A percentile compares a stretch with the other conserved stretches of the same genome.
phyloP scores from a whole-genome alignment of 2,888 invertebrate species.

The Sesia bembeciformis region DNA sequence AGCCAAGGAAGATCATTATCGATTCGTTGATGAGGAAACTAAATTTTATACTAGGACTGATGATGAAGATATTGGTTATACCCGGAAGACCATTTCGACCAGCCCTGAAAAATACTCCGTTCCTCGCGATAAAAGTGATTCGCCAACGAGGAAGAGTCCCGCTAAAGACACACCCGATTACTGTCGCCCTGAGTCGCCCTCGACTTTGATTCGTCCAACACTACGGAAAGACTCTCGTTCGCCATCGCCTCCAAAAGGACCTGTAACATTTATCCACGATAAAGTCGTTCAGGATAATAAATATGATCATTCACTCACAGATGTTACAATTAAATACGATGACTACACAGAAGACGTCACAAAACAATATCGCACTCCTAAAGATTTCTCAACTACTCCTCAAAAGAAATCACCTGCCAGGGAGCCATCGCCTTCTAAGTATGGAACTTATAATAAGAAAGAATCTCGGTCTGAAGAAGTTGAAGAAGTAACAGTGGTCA shows the following conservation, averaged over 20 bases:
- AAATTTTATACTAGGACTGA: conserved; percentile 40
- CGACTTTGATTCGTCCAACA: conserved; percentile 10
- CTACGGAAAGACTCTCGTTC: conserved; percentile 23
- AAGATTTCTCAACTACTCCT: background rate
- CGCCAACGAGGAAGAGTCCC: conserved; percentile 22
- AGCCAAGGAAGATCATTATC: conserved; percentile 43
- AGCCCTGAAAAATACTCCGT: conserved; percentile 5
- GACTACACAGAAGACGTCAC: conserved; percentile 5
- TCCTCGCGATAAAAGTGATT: conserved; percentile 16
- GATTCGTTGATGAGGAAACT: conserved; percentile 57
- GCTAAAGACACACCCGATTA: conserved; percentile 14
- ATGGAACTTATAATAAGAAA: conserved; percentile 27
- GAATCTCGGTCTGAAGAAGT: conserved; percentile 13
- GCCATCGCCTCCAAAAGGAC: conserved; percentile 33
- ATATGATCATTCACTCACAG: conserved; percentile 1
- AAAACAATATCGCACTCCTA: conserved; percentile 3
- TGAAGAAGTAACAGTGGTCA: conserved; percentile 2
- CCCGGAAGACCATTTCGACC: conserved; percentile 5
- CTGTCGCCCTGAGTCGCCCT: conserved; percentile 10
- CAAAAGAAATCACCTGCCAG: conserved; percentile 5
- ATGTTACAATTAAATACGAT: conserved; percentile 9
- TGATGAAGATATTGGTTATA: conserved; percentile 14
- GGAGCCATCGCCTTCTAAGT: conserved; percentile 25
- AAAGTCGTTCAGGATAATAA: conserved; percentile 7
- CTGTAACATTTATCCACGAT: conserved; percentile 23